phyloP scores from a whole-genome alignment of 1,140 invertebrate genomes.

The Drosophila mojavensis region DNA sequence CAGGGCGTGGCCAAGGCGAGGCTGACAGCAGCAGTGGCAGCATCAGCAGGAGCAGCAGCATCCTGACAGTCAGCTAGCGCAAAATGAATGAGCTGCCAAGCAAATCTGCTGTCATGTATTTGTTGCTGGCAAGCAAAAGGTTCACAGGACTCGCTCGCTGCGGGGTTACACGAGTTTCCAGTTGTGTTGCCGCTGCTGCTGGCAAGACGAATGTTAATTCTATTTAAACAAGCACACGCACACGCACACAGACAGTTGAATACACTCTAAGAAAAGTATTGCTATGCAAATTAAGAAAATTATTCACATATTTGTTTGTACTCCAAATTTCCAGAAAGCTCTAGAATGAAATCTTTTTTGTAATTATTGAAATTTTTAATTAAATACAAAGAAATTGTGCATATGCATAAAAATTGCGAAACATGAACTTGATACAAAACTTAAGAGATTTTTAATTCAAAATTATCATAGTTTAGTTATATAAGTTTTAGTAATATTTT shows the following conservation, averaged over 20 bases:
- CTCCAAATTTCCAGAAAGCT: no score
- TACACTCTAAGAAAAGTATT: constrained; percentile 11
- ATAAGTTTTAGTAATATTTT: no score
- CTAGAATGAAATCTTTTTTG: no score
- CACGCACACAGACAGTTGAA: constrained; percentile 17
- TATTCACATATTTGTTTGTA: no score
- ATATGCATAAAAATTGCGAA: no score
- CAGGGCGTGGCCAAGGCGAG: constrained; percentile 13
- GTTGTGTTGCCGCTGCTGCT: constrained; percentile 38
- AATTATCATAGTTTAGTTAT: no score
- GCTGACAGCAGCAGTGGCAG: neutral
- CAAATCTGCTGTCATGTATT: constrained; percentile 76
- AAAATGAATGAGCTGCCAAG: constrained; percentile 80
- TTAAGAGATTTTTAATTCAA: no score
- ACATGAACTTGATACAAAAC: no score
- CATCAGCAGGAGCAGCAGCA: constrained; percentile 37
- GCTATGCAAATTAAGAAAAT: neutral
- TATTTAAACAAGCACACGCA: constrained; percentile 66
- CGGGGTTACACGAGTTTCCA: constrained; percentile 47
- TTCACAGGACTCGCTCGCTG: constrained; percentile 42
- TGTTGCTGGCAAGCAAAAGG: constrained; percentile 61
- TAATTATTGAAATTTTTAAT: no score
- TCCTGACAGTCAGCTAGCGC: constrained; percentile 57
- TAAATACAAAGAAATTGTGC: no score
- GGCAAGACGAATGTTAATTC: constrained; percentile 81